Conservation (phyloP, 2,888 invertebrate species). For the Eremobia ochroleuca region DNA sequence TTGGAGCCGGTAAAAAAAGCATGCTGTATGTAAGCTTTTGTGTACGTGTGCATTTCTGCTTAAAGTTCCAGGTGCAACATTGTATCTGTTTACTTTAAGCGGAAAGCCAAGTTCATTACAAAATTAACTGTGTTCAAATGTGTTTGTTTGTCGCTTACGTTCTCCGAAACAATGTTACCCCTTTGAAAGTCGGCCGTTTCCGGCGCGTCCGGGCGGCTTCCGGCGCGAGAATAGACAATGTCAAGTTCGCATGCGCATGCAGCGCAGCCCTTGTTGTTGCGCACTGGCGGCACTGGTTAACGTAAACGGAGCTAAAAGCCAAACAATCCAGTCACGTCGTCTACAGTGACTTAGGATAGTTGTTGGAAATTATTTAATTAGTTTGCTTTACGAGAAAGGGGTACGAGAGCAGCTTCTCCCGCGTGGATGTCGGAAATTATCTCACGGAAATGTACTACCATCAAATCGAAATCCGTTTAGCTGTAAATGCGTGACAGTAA, state of each 20-base stretch:
- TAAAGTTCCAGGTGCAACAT: conserved; percentile 50
- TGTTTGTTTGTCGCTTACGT: conserved; percentile 72
- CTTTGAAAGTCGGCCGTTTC: conserved; percentile 79
- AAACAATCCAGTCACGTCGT: background rate
- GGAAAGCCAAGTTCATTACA: conserved; percentile 69
- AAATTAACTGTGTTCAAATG: conserved; percentile 72
- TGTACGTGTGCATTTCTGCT: conserved; percentile 20
- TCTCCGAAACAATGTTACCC: conserved; percentile 87
- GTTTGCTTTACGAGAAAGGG: background rate
- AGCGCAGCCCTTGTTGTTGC: conserved; percentile 58
- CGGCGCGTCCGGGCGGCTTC: conserved; percentile 77
- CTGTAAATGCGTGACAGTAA: background rate
- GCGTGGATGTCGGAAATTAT: background rate
- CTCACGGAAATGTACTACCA: background rate
- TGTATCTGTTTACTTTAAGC: conserved; percentile 69
- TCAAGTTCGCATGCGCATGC: conserved; percentile 85
- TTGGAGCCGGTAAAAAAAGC: too few relatives aligned
- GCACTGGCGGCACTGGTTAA: conserved; percentile 46
- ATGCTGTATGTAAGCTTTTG: conserved; percentile 5
- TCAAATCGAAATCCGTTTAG: background rate
- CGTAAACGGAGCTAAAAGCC: conserved; percentile 37
- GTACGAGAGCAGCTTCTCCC: background rate
- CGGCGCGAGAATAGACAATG: conserved; percentile 84
- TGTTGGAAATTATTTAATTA: background rate
- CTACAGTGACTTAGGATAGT: background rate